Percentiles rank a stretch among this genome's conserved stretches.
These are phyloP conservation scores for Phengaris arion DNA, from an alignment of 2,888 invertebrate species.

Conservation along the genomic window DNA sequence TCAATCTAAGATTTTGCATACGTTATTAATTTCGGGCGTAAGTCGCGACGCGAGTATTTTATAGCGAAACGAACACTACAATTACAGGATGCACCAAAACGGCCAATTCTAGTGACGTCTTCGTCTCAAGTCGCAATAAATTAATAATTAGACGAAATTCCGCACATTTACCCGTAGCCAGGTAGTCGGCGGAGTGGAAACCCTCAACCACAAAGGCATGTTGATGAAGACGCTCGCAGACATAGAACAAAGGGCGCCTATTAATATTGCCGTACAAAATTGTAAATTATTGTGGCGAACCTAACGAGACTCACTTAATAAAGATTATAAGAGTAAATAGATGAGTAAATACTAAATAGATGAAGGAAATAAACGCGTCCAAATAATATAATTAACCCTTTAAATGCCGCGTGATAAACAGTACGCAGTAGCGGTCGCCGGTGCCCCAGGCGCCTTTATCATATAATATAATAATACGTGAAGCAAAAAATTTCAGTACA, in stretches of 20 bases:
- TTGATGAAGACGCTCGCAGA: slow-evolving; percentile 60
- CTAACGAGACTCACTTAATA: slow-evolving; percentile 32
- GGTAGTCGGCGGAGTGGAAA: slow-evolving; percentile 51
- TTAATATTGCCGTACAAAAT: slow-evolving; percentile 37
- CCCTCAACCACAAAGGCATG: slow-evolving; percentile 60
- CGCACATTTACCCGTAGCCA: slow-evolving; percentile 9
- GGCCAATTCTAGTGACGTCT: background rate
- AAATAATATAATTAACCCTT: too few species aligned
- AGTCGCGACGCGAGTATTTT: too few species aligned
- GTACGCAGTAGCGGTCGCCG: too few species aligned
- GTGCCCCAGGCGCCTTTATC: too few species aligned
- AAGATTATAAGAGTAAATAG: background rate
- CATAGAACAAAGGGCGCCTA: slow-evolving; percentile 42
- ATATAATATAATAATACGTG: too few species aligned
- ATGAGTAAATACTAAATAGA: background rate
- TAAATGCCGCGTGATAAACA: too few species aligned
- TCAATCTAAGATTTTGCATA: too few species aligned
- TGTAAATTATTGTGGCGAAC: slow-evolving; percentile 30
- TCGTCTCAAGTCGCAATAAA: slow-evolving; percentile 18
- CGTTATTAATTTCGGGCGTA: too few species aligned
- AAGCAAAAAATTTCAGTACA: too few species aligned
- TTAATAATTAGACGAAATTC: slow-evolving; percentile 42
- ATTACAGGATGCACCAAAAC: background rate
- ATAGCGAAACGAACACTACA: background rate
- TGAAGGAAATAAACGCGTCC: too few species aligned